phyloP scores from a whole-genome alignment of 2,888 invertebrate species.

The Amblyteles armatorius region DNA sequence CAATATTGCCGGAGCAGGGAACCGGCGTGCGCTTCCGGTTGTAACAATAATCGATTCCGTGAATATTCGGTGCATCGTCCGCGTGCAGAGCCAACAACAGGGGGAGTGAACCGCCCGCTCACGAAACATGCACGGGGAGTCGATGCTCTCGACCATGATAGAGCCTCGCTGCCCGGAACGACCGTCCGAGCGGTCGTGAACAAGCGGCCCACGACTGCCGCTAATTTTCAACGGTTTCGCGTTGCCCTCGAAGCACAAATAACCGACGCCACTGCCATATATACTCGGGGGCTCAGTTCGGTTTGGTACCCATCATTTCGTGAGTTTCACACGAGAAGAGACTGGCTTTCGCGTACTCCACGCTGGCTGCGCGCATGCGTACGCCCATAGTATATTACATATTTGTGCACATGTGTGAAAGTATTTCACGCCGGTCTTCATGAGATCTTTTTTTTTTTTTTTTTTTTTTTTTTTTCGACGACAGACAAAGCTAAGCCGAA shows the following conservation, averaged over 20 bases:
- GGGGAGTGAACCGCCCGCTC: conserved; percentile 33
- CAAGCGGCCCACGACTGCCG: conserved; percentile 63
- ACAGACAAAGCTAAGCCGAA: conserved; percentile 64
- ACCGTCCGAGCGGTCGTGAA: conserved; percentile 28
- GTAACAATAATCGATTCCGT: conserved; percentile 65
- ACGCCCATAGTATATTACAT: conserved; percentile 6
- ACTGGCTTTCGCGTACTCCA: conserved; percentile 68
- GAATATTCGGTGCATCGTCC: conserved; percentile 66
- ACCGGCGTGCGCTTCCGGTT: conserved; percentile 55
- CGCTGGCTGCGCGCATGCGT: conserved; percentile 13
- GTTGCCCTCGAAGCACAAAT: conserved; percentile 72
- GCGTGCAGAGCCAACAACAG: conserved; percentile 46
- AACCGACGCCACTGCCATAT: conserved; percentile 65
- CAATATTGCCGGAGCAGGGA: background rate
- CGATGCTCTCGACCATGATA: conserved; percentile 66
- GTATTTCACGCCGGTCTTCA: conserved; percentile 37
- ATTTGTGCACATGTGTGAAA: conserved; percentile 24
- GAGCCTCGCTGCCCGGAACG: conserved; percentile 35
- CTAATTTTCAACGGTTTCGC: conserved; percentile 72
- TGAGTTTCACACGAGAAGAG: conserved; percentile 67
- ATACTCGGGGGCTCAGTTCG: conserved; percentile 45
- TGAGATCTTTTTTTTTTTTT: conserved; percentile 36
- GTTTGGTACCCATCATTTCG: conserved; percentile 67
- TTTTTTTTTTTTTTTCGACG: conserved; percentile 56
- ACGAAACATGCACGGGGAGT: conserved; percentile 55